Percentiles rank a stretch among this genome's conserved stretches.
Conservation (phyloP, 2,113 vertebrate species). For the Otis tarda region DNA sequence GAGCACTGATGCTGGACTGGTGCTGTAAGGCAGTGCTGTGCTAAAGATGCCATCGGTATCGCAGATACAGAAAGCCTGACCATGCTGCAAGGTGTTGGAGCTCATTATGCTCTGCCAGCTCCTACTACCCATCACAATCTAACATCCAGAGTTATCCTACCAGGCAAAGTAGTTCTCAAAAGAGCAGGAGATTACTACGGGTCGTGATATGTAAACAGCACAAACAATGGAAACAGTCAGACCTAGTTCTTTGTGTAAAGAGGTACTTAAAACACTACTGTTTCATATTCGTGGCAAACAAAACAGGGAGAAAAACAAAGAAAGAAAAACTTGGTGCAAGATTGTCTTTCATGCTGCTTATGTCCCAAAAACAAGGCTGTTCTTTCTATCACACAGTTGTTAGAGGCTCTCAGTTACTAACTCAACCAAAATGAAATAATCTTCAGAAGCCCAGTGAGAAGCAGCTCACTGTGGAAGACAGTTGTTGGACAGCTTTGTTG, state of each 20-base stretch:
- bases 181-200: not conserved
- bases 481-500: not conserved
- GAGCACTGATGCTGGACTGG: not conserved
- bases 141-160: not conserved
- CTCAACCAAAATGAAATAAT: not conserved
- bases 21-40: not conserved
- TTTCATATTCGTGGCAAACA: not conserved
- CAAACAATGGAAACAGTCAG: not conserved
- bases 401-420: conserved; percentile 12
- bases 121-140: not conserved
- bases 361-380: not conserved
- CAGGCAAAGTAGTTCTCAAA: not conserved
- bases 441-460: not conserved
- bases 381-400: not conserved
- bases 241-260: not conserved
- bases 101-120: not conserved
- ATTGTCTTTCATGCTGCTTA: not conserved
- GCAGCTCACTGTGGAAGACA: not conserved
- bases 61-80: not conserved
- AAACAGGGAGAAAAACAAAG: not conserved
- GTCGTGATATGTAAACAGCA: not conserved
- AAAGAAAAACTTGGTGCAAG: not conserved
- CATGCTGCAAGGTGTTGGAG: not conserved
- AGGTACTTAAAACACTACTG: not conserved
- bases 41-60: fast-evolving